Base-by-base conservation (phyloP, 2,888 invertebrate genomes). In the Cerastis rubricosa region DNA sequence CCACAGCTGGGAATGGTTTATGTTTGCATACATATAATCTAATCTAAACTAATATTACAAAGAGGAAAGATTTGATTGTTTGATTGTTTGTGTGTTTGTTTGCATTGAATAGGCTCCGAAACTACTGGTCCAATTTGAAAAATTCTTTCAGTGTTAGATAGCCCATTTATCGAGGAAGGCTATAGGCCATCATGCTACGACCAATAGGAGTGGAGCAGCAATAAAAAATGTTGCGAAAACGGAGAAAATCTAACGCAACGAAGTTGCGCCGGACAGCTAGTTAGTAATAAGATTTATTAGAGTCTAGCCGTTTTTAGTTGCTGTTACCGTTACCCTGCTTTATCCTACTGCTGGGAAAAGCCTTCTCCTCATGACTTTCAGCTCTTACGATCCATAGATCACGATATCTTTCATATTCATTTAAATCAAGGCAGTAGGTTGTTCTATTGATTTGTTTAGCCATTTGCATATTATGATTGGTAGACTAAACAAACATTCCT, bases 401-500 rank as follows among this genome's bases (percentile, higher is more conserved):
- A 54, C n/a, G 14, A 43, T 43, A 29, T 74, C 40, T 75, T 49
- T 76, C 14, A n/a, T 14, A 22, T 9, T 57, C 35, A 25, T 57
- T 49, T 35, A 49, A 75, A 57, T 59, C 14, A 57, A 11, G 64
- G 14, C 22, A 57, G 43, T 49, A 51, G 35, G 64, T 65, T 35
- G 47, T 43, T 51, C 29, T 45, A 49, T 47, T 51, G 47, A 83
- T 66, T 40, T 61, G n/a, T 0, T 64, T 40, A n/a, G 25, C 47
- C 8, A 65, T 65, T 77, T 35, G 64, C 43, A 64, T 77, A 67
- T 25, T 61, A 63, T 65, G 51, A 65, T 69, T 47, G 35, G 45
- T 59, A 65, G 14, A 69, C 29, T 47, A 61, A 61, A 78, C 40
- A 54, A 66, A 78, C 66, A 78, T 78, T 80, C 68, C 43, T 69